Base-by-base conservation (phyloP, 2,888 invertebrate genomes). In the Philhelius pedissequus region DNA sequence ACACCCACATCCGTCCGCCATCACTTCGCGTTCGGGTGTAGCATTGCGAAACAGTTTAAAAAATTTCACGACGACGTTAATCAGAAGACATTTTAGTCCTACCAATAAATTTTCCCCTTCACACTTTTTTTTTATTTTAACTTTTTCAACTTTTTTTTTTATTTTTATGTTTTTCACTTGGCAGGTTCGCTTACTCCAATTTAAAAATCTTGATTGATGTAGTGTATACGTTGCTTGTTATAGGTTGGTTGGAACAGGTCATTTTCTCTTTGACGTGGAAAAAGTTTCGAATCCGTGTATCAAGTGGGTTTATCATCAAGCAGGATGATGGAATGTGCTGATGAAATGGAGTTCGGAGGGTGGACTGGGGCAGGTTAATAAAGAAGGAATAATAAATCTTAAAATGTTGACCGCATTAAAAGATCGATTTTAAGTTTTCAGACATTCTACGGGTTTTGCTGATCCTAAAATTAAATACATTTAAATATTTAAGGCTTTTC, bases 191-290 rank as follows among this genome's bases (percentile, higher is more conserved):
- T 69, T 66, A 45, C 66, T 35, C 32, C 64, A 58, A 54, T 71
- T 79, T 84, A 70, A 70, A 78, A 74, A 75, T 75, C 70, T 79
- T 75, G 79, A 79, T 84, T 79, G 70, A 84, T 84, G 79, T 68
- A 38, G 45, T 70, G 64, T 62, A 48, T 22, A 43, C 52, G 64
- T 79, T 75, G 30, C 75, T 43, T 43, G 25, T 15, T 54, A 9
- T 40, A 40, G 58, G 58, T 35, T 32, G 32, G 35, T 38, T 22
- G 11, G 60, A 62, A 38, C 54, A 70, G 64, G 70, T 66, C 58
- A 70, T 84, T 75, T 79, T 84, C 60, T 71, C 58, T 60, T 71
- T 69, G 52, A 66, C 74, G 70, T 60, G 54, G 30, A 62, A 35
- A 68, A 62, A 82, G 48, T 73, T 68, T 71, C 32, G 68, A 50